Evolutionary conservation across 2,888 invertebrate genomes (phyloP).

Genomic region (Aleiodes leptofemur): DNA sequence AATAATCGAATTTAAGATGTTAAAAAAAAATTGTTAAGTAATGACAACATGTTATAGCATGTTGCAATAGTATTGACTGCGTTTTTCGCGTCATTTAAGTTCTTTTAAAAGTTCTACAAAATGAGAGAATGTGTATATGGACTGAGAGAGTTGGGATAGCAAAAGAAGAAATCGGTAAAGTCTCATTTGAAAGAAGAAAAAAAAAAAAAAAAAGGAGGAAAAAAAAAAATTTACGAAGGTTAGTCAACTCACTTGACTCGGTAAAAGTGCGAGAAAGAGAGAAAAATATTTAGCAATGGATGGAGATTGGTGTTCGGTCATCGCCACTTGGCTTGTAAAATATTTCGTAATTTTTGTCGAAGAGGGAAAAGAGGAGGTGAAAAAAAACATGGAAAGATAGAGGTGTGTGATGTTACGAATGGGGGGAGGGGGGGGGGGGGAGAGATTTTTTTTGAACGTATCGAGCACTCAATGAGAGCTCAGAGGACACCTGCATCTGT

Average conservation of each 20-base stretch:
- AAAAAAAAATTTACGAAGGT: conserved; percentile 39
- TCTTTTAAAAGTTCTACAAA: conserved; percentile 9
- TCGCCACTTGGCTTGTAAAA: conserved; percentile 37
- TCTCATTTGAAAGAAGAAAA: conserved; percentile 41
- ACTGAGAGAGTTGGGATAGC: conserved; percentile 21
- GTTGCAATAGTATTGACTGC: conserved; percentile 16
- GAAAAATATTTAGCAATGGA: conserved; percentile 47
- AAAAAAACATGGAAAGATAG: conserved; percentile 32
- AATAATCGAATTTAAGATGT: neutral
- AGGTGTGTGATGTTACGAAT: neutral
- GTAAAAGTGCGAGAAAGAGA: conserved; percentile 32
- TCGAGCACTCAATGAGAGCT: neutral
- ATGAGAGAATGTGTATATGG: conserved; percentile 23
- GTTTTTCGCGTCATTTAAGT: conserved; percentile 20
- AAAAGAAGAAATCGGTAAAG: conserved; percentile 26
- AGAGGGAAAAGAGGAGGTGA: conserved; percentile 5
- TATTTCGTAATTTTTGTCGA: conserved; percentile 46
- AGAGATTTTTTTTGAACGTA: neutral
- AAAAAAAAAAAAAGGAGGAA: conserved; percentile 37
- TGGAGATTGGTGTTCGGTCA: conserved; percentile 35
- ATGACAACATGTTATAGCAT: conserved; percentile 17
- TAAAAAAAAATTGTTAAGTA: conserved; percentile 7
- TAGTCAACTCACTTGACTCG: conserved; percentile 11
- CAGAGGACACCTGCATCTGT: conserved; percentile 20
- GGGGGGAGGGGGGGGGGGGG: conserved; percentile 28